Base-by-base conservation (phyloP, 23 tunicate genomes). In the Botrylloides violaceus region DNA sequence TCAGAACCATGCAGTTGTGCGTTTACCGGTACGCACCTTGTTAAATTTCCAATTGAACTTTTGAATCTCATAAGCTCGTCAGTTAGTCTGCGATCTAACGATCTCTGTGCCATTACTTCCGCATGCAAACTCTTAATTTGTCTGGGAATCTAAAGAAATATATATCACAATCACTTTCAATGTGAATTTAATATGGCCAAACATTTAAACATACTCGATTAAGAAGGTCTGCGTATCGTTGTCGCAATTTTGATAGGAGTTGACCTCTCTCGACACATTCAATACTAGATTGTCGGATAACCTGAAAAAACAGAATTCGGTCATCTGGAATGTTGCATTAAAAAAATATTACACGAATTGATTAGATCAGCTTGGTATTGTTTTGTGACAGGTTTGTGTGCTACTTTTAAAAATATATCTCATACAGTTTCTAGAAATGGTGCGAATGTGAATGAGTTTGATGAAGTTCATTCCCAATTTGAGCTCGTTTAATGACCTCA, bases 21-120 rank as follows among this genome's bases (percentile, higher is more conserved):
- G n/a, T n/a, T 43, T 43, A 9, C 9, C 15, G 53, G 9, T 43
- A 48, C 60, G 43, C 48, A 91, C 98, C 48, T 79, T 49, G 98
- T 91, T 37, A 91, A 82, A 50, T 70, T 66, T 1, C 81, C 62
- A 29, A 83, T 91, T 20, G 92, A 91, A 34, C 81, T 63, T 64
- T 91, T 91, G 71, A 92, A 92, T 55, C 83, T 60, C n/a, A 80
- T 32, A 56, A 92, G 63, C 64, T 94, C 89, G 48, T 86, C 85
- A 15, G 99, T 94, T 0, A 94, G 76, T 56, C 93, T 72, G 59
- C 95, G 80, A 58, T 94, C 99, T 3, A 94, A 59, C 12, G 95
- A 80, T 53, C 99, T 77, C 61, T 94, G 99, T 5, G 99, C 99
- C 79, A 94, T 81, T 0, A 94, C 89, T 65, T 94, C 99, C 2